Evolutionary conservation across 2,113 vertebrate genomes (phyloP), one percentile per base, ranked within the genome.

Genomic region (Rhineura floridana): DNA sequence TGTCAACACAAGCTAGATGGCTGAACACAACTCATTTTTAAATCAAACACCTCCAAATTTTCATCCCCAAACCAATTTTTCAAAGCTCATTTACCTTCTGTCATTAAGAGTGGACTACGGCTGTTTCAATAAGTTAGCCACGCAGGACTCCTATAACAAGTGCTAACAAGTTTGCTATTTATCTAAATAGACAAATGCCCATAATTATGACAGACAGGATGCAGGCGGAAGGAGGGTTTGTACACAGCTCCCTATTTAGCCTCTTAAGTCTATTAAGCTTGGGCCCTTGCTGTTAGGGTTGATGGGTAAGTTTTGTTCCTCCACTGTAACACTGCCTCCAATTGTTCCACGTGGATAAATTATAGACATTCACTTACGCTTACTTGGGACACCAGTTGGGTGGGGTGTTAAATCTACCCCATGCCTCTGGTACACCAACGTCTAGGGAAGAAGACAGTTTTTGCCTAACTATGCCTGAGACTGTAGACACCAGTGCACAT

Each of bases 1-100:
- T 0, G 0, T n/a, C 21, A 21, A 0, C 0, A 52, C 48, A 3
- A 0, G 72, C 17, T 59, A 17, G 36, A 62, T 78, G 48, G 65
- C 11, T 2, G 0, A 46, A 84, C 62, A 30, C 10, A 23, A 50
- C n/a, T 63, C 6, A 3, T 0, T 70, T 90, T 90, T 87, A 79
- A 89, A 42, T 25, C 0, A 0, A 86, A 13, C 62, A 17, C 10
- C 46, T 46, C 77, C 15, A 28, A 19, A 79, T 21, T 19, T 63
- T 63, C 70, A 2, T 73, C 36, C 62, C 81, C 65, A 73, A 79
- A 80, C 21, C 50, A 59, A 79, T 50, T 23, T 69, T 33, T 55
- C 39, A 46, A 85, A 52, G 52, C 30, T 62, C 52, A 63, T 67
- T 83, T n/a, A 12, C 17, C 0, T 0, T 11, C 13, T 33, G 5